Conservation (phyloP, 2,113 vertebrate genomes). For the Neolamprologus cancellatus region DNA sequence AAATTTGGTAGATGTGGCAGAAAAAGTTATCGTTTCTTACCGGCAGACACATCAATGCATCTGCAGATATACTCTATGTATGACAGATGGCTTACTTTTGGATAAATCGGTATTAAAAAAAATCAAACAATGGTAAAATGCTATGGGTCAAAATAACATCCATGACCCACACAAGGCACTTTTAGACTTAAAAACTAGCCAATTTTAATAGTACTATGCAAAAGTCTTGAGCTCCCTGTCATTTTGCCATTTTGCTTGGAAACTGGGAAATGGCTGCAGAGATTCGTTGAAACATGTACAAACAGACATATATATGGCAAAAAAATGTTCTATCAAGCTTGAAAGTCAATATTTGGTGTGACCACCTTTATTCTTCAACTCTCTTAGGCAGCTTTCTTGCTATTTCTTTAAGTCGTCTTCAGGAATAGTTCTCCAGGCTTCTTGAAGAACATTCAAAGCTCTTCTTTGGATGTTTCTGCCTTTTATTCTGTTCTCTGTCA, state of each 20-base stretch:
- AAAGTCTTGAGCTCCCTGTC: background rate
- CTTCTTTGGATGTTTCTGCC: background rate
- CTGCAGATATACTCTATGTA: background rate
- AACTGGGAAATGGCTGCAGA: background rate
- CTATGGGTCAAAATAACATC: background rate
- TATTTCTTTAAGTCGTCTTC: background rate
- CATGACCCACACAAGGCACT: background rate
- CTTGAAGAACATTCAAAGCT: background rate
- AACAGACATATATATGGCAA: background rate
- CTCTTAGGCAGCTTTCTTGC: background rate
- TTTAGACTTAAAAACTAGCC: background rate
- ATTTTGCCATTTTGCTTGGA: background rate
- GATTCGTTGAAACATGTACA: background rate
- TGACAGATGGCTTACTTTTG: background rate
- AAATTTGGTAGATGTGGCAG: background rate
- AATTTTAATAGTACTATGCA: background rate
- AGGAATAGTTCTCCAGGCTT: background rate
- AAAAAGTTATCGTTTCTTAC: background rate
- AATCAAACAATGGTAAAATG: background rate
- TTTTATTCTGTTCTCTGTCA: background rate
- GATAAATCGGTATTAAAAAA: background rate
- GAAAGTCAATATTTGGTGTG: background rate
- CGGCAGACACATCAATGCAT: background rate
- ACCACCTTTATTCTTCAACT: background rate
- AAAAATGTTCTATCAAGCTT: background rate